These are phyloP conservation scores for Forbesichthys agassizii DNA, from an alignment of 2,113 vertebrate genomes.

Conservation along the genomic window DNA sequence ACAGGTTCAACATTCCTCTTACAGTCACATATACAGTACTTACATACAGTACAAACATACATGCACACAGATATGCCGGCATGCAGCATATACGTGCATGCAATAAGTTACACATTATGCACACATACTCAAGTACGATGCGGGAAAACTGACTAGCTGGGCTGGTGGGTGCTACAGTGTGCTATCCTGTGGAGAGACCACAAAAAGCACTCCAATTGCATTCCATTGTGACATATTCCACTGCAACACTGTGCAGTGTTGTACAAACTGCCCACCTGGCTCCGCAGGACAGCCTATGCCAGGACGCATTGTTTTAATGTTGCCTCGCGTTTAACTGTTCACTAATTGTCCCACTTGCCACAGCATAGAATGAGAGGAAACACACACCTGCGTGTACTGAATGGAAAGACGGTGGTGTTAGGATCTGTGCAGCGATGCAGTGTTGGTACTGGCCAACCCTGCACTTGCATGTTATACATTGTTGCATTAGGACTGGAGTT, in stretches of 20 bases:
- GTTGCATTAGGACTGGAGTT: constrained; percentile 2
- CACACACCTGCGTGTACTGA: not conserved
- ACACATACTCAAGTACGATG: constrained; percentile 13
- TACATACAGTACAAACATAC: not conserved
- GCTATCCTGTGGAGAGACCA: constrained; percentile 27
- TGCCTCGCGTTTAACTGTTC: constrained; percentile 35
- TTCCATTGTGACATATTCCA: constrained; percentile 49
- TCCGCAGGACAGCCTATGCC: constrained; percentile 55
- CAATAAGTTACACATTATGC: constrained; percentile 1
- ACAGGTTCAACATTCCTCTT: not conserved
- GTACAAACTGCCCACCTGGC: constrained; percentile 34
- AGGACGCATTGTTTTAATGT: constrained; percentile 66
- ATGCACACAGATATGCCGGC: not conserved
- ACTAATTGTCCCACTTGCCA: constrained; percentile 68
- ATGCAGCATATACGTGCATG: not conserved
- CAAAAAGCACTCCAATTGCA: constrained; percentile 66
- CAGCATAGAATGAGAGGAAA: constrained; percentile 22
- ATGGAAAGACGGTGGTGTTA: not conserved
- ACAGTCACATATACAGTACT: not conserved
- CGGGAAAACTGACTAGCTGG: constrained; percentile 9
- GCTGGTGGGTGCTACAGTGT: constrained; percentile 27
- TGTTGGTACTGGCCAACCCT: constrained; percentile 15
- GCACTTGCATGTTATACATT: constrained; percentile 24
- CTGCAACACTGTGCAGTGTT: constrained; percentile 45
- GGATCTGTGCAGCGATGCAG: constrained; percentile 12